Base-by-base conservation (phyloP, 2,888 invertebrate species). In the Liposcelis brunnea region DNA sequence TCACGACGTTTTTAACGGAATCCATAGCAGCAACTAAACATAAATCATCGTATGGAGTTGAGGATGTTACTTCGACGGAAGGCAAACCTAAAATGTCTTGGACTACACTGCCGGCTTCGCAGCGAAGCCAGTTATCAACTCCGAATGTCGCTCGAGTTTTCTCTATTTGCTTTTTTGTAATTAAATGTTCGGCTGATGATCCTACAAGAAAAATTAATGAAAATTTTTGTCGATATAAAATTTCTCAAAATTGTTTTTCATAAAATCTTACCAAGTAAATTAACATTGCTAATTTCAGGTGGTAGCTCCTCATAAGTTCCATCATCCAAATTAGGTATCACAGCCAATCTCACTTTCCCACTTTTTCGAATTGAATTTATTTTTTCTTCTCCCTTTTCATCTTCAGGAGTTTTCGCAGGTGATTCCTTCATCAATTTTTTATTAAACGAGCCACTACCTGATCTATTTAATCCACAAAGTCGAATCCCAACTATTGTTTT, bases 91-190 rank as follows among this genome's bases (percentile, higher is more conserved):
- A 60, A 26, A 70, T 68, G 54, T 67, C 69, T 53, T 72, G 69
- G 38, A 75, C 66, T 37, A 60, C 57, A 31, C 68, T 65, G 1
- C 69, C 69, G 44, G 67, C 68, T 42, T 68, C 62, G 42, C 64
- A 64, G 47, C 69, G 69, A 26, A 78, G 54, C 77, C 77, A 78
- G 43, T 70, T 66, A 32, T 62, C 58, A 51, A 69, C 68, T 10
- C 77, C 77, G 55, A 69, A 73, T 52, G 68, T 67, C 49, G 69
- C 59, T 11, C 74, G 62, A 14, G 77, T 53, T 16, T 62, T 65
- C 51, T 75, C 67, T 47, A 77, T 69, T 57, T 72, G 68, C 50
- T 67, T 66, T 52, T 74, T 75, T 0, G 70, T 71, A 53, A 71
- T 70, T 47, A 75, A 59, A 55, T 74, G 71, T 44, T 70, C 69